Evolutionary conservation across 1,140 invertebrate genomes (phyloP), one percentile per base, ranked within the genome.

Genomic region (Caenorhabditis tropicalis): DNA sequence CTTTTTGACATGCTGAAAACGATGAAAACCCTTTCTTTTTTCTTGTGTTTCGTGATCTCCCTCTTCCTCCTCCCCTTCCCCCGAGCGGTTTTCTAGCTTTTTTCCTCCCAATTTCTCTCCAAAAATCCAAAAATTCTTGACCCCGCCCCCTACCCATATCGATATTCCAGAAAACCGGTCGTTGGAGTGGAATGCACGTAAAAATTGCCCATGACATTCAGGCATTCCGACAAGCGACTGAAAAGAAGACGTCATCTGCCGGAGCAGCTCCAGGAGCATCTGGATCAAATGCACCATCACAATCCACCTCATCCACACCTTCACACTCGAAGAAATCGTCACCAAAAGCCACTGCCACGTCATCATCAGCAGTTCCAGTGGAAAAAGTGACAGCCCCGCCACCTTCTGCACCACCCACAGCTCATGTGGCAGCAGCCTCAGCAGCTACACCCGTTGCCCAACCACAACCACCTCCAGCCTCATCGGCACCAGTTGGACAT

Each of bases 161-260:
- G 16, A 46, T 19, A 10, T 65, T 36, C 29, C 65, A 74, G 65
- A 74, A 43, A 74, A 24, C 65, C 36, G 65, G 65, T 74, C 33
- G 36, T 24, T 74, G 65, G 65, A 74, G 65, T 74, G 65, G 65
- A 74, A 74, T 74, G 65, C 65, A 74, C 36, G 65, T 74, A 43
- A 74, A 74, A 74, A 74, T 74, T 27, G 65, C 65, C 21, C 15
- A 12, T 31, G 65, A 74, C 65, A 74, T 74, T 74, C 65, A 74
- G 36, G n/a, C 15, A 2, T 46, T 24, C 5, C 27, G 29, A 3
- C 36, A 43, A 43, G 15, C 65, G 15, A 2, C 1, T 3, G 65
- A 74, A 36, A 74, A 74, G 65, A 74, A 74, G 36, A 24, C n/a
- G 65, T 46, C 65, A 19, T 16, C 9, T 4, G 29, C 58, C 24